Evolutionary conservation across 2,888 invertebrate genomes (phyloP).

Genomic region (Noctua janthe): DNA sequence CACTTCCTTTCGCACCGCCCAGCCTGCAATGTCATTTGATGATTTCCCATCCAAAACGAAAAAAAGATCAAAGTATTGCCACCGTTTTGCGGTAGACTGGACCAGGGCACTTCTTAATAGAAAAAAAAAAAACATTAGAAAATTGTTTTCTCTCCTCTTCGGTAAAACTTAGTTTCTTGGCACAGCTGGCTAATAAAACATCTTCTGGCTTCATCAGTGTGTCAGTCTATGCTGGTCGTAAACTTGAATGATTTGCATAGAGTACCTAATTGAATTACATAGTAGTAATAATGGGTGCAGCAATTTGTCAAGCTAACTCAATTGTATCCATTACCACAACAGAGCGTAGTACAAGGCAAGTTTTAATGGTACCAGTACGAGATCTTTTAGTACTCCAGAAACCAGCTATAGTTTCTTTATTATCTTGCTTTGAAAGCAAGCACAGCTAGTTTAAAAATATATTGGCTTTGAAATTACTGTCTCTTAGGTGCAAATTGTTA

Average conservation of each 20-base stretch:
- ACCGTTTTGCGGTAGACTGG: too few species aligned
- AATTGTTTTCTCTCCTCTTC: too few species aligned
- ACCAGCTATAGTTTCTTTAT: background rate
- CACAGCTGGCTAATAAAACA: background rate
- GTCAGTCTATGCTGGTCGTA: background rate
- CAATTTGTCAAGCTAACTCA: background rate
- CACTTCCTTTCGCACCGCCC: too few species aligned
- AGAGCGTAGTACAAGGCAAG: background rate
- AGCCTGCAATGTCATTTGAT: too few species aligned
- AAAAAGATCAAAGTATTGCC: background rate
- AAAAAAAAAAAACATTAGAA: too few species aligned
- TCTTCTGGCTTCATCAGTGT: background rate
- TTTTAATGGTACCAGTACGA: background rate
- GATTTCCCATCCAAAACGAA: too few species aligned
- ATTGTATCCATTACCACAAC: background rate
- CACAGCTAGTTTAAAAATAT: background rate
- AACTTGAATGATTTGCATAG: background rate
- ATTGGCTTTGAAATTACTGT: background rate
- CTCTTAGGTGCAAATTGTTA: slow-evolving; percentile 1
- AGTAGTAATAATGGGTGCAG: background rate
- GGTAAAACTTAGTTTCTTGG: background rate
- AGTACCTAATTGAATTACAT: background rate
- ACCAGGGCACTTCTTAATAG: too few species aligned
- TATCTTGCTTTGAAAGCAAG: background rate
- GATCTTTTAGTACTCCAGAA: background rate